Percentiles rank a stretch among this genome's conserved stretches.
phyloP scores from a whole-genome alignment of 30 jellyfish, hydroid and myxozoan genomes.

The Hydractinia symbiolongicarpus region DNA sequence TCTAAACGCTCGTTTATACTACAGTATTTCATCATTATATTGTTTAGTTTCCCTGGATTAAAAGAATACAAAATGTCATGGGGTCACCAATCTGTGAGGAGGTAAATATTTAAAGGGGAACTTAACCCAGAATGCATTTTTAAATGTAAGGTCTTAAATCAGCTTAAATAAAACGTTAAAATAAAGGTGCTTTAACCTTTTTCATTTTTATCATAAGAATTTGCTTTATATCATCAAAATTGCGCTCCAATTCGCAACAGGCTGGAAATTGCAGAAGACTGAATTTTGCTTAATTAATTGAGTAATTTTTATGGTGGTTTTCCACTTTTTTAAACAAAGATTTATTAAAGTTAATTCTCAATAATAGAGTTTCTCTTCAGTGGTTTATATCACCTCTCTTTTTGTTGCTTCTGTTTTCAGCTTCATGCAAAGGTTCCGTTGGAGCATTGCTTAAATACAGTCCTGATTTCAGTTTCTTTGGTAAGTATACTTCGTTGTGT shows the following conservation, averaged over 20 bases:
- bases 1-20: too few relatives aligned
- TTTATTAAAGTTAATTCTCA: neutral
- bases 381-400: neutral
- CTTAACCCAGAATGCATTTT: too few relatives aligned
- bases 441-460: slow-evolving; percentile 69
- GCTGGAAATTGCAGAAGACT: too few relatives aligned
- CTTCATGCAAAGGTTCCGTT: slow-evolving; percentile 58
- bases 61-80: neutral
- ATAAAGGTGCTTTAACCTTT: too few relatives aligned
- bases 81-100: neutral
- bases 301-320: neutral
- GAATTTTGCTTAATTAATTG: too few relatives aligned
- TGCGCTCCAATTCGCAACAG: too few relatives aligned
- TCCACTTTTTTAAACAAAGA: neutral
- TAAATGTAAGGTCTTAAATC: too few relatives aligned
- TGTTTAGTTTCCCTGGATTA: slow-evolving; percentile 36
- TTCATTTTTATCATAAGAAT: too few relatives aligned
- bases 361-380: neutral
- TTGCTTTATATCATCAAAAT: too few relatives aligned
- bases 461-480: slow-evolving; percentile 55
- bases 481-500: slow-evolving; percentile 35
- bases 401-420: slow-evolving; percentile 10
- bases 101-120: neutral
- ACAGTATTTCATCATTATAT: too few relatives aligned
- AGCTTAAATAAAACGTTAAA: too few relatives aligned